Conservation (phyloP, 2,113 vertebrate genomes). For the Microcebus griseorufus region DNA sequence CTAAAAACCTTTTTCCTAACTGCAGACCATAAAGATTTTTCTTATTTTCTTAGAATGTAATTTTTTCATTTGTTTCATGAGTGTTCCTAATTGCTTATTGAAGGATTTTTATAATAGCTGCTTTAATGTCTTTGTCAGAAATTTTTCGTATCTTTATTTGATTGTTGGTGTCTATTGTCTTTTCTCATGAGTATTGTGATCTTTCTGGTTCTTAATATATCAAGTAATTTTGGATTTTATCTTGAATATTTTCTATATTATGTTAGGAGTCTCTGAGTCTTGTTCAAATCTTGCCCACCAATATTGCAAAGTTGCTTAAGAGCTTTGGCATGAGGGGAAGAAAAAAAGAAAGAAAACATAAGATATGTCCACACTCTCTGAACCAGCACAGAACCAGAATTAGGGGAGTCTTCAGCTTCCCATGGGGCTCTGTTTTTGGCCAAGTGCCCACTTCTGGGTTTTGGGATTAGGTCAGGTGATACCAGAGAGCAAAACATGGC, state of each 20-base stretch:
- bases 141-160: neutral
- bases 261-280: neutral
- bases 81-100: neutral
- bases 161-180: neutral
- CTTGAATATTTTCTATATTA: neutral
- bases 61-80: neutral
- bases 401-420: neutral
- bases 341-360: neutral
- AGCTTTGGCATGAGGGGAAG: neutral
- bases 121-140: neutral
- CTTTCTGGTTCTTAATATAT: neutral
- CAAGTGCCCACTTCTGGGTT: neutral
- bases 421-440: accelerated
- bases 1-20: neutral
- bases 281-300: neutral
- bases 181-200: neutral
- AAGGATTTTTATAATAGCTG: neutral
- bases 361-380: neutral
- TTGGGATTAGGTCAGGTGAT: neutral
- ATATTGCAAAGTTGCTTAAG: neutral
- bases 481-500: neutral
- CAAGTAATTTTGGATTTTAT: neutral
- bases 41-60: neutral
- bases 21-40: neutral
- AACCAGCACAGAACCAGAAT: neutral